These are phyloP conservation scores for Acanthiza pusilla DNA, from an alignment of 2,797 vertebrate species.

Conservation along the genomic window DNA sequence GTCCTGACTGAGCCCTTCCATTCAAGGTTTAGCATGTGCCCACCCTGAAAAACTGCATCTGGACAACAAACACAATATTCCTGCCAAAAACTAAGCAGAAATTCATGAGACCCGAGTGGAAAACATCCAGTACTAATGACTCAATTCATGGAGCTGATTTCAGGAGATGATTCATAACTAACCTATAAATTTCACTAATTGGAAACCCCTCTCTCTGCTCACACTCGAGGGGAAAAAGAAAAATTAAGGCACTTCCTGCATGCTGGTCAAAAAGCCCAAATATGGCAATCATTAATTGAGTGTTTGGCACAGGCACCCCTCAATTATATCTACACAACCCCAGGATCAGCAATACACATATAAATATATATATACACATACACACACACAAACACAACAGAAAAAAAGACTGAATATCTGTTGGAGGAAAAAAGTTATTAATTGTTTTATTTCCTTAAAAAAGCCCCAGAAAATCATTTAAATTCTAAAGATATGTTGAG, in stretches of 20 bases:
- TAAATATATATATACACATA: neutral
- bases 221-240: neutral
- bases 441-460: neutral
- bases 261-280: neutral
- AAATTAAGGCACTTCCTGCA: neutral
- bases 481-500: neutral
- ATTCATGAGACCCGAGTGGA: conserved; percentile 51
- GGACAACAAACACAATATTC: conserved; percentile 29
- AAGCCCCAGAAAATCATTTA: neutral
- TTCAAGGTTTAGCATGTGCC: conserved; percentile 6
- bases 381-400: neutral
- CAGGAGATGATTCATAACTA: conserved; percentile 55
- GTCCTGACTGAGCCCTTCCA: neutral
- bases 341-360: neutral
- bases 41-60: conserved; percentile 42
- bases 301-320: conserved; percentile 30
- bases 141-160: conserved; percentile 59
- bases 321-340: conserved; percentile 12
- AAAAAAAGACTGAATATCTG: neutral
- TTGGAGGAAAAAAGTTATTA: neutral
- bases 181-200: conserved; percentile 40
- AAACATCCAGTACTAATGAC: conserved; percentile 54
- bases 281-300: conserved; percentile 41
- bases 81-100: conserved; percentile 58
- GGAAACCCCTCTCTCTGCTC: conserved; percentile 35